phyloP scores from a whole-genome alignment of 2,113 vertebrate genomes.

The Galbula dea region DNA sequence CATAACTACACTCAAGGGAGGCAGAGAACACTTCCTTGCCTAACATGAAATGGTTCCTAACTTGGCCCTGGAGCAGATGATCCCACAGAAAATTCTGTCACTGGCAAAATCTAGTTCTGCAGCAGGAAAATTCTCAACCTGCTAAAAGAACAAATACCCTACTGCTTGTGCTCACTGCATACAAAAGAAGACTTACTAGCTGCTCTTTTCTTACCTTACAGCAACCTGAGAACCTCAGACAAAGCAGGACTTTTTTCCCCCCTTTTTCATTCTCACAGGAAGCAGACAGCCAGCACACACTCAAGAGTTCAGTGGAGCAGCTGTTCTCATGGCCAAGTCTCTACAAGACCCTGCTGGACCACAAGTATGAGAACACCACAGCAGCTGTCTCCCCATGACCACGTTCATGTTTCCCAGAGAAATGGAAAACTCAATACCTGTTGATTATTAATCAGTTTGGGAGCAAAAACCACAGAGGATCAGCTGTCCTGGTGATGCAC shows the following conservation, averaged over 20 bases:
- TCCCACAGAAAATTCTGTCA: neutral
- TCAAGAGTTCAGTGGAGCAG: neutral
- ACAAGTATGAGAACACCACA: neutral
- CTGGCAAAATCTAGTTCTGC: neutral
- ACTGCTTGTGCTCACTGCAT: neutral
- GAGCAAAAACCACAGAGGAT: neutral
- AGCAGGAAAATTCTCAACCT: neutral
- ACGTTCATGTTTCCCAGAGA: neutral
- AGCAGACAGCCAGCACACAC: neutral
- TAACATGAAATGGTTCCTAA: neutral
- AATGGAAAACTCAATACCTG: neutral
- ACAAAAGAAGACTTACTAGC: neutral
- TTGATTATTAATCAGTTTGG: neutral
- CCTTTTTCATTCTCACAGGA: neutral
- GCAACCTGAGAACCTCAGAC: fast-evolving
- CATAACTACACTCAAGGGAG: neutral
- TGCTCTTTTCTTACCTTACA: neutral
- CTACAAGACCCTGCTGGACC: neutral
- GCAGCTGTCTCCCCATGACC: neutral
- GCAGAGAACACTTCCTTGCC: neutral
- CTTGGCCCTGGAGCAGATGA: neutral
- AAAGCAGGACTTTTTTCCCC: neutral
- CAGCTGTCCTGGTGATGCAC: neutral
- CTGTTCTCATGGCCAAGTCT: neutral
- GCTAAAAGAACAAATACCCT: neutral